A percentile compares a stretch with the other conserved stretches of the same genome.
Evolutionary conservation across 2,113 vertebrate species (phyloP).

Genomic region (Stigmatopora nigra): DNA sequence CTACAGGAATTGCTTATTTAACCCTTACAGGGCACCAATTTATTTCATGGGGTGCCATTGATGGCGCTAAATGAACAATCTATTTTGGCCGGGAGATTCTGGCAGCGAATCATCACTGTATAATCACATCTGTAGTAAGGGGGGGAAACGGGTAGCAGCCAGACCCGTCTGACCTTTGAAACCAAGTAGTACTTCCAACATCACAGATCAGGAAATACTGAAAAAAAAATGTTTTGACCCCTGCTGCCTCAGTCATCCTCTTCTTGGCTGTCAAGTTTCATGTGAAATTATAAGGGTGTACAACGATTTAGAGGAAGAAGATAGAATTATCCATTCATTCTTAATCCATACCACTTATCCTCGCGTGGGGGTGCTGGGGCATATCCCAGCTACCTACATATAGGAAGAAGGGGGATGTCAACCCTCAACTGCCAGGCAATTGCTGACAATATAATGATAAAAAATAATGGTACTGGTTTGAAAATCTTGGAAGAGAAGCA

Average conservation of each 20-base stretch:
- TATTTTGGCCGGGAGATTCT: too few species aligned
- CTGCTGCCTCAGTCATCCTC: background rate
- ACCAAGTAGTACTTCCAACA: background rate
- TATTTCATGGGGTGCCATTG: too few species aligned
- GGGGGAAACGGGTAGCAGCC: background rate
- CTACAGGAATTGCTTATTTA: conserved; percentile 19
- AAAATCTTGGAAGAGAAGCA: background rate
- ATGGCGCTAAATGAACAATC: too few species aligned
- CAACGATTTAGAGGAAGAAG: background rate
- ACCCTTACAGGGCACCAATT: conserved; percentile 6
- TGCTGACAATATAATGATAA: background rate
- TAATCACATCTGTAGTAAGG: background rate
- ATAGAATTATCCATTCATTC: background rate
- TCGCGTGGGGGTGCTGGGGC: too few species aligned
- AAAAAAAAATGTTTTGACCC: background rate
- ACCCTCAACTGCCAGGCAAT: too few species aligned
- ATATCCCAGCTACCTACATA: too few species aligned
- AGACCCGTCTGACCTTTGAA: background rate
- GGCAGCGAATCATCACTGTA: too few species aligned
- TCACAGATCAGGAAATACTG: background rate
- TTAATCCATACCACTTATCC: too few species aligned
- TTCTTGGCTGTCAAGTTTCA: background rate
- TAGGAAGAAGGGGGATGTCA: too few species aligned
- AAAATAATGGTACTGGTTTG: background rate
- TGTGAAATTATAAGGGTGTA: background rate